Base-by-base conservation (phyloP, 2,797 vertebrate genomes). In the Carduelis carduelis region DNA sequence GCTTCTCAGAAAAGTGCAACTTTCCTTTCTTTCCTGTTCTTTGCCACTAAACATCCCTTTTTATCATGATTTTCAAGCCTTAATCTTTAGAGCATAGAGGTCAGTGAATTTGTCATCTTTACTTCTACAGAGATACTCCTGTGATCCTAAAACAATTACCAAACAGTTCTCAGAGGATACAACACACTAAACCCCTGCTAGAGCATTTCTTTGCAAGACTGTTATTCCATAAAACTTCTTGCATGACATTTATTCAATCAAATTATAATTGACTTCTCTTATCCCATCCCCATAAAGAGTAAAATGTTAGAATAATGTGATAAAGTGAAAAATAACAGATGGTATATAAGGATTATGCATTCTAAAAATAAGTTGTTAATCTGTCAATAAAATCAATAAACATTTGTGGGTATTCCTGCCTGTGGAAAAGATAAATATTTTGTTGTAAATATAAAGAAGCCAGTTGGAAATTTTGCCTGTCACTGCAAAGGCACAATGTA, bases 61-160 rank as follows among this genome's bases (percentile, higher is more conserved):
- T 76, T 57, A 68, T 90, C 68, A 56, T 16, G 20, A 89, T 91
- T 87, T 93, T 91, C 52, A 92, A 89, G 49, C 56, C 43, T 93
- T 90, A 69, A 68, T 43, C 57, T 82, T 94, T 28, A 87, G 75
- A 90, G 23, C 37, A 79, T 69, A 46, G 79, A 94, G 83, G 87
- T 90, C 93, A 91, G 75, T 50, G 60, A 66, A 88, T 97, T 86
- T 96, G 63, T 94, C 87, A 91, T 94, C 68, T 87, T 91, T 74
- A 61, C 69, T 43, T 80, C 82, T 74, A 49, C 23, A 85, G 66
- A 90, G 53, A 77, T 66, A 37, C 7, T 85, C 47, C 44, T 44
- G 23, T 35, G 47, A 89, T 92, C 35, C 12, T 76, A 85, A 93
- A 83, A 20, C 53, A 68, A 65, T 21, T 65, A 47, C 30, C 37